Evolutionary conservation across 2,797 vertebrate genomes (phyloP).

Genomic region (Acanthurus tractus): DNA sequence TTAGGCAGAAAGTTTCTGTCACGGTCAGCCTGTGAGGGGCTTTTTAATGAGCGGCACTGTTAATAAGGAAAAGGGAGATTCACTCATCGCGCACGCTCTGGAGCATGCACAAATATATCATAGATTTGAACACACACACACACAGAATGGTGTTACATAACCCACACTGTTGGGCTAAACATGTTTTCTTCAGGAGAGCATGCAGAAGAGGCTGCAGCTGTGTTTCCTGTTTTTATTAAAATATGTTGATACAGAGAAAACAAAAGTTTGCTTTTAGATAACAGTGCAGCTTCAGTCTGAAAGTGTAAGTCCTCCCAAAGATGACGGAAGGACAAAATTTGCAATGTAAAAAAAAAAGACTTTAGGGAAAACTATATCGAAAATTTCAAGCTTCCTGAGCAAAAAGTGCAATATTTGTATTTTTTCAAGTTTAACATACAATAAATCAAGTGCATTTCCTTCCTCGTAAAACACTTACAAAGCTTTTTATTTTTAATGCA

Average conservation of each 20-base stretch:
- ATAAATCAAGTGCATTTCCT: too few relatives aligned
- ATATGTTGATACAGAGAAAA: slow-evolving; percentile 4
- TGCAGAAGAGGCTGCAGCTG: slow-evolving; percentile 31
- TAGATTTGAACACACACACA: slow-evolving; percentile 8
- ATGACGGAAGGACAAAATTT: neutral
- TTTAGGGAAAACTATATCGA: too few relatives aligned
- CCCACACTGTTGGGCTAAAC: slow-evolving; percentile 11
- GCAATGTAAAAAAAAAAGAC: neutral
- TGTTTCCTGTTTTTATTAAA: slow-evolving; percentile 17
- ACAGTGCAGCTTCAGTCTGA: neutral
- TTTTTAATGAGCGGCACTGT: slow-evolving; percentile 60
- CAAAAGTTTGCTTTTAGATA: slow-evolving; percentile 11
- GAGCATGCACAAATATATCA: slow-evolving; percentile 7
- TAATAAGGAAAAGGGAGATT: slow-evolving; percentile 50
- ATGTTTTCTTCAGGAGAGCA: slow-evolving; percentile 34
- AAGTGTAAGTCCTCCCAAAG: neutral
- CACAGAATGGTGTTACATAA: slow-evolving; percentile 58
- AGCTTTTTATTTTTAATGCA: too few relatives aligned
- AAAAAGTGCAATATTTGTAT: neutral
- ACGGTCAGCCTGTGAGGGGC: slow-evolving; percentile 38
- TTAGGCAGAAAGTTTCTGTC: slow-evolving; percentile 41
- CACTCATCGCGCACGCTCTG: slow-evolving; percentile 21
- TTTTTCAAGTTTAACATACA: neutral
- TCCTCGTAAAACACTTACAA: too few relatives aligned
- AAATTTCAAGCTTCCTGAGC: too few relatives aligned